Base-by-base conservation (phyloP, 2,113 vertebrate genomes). In the Malurus elegans region DNA sequence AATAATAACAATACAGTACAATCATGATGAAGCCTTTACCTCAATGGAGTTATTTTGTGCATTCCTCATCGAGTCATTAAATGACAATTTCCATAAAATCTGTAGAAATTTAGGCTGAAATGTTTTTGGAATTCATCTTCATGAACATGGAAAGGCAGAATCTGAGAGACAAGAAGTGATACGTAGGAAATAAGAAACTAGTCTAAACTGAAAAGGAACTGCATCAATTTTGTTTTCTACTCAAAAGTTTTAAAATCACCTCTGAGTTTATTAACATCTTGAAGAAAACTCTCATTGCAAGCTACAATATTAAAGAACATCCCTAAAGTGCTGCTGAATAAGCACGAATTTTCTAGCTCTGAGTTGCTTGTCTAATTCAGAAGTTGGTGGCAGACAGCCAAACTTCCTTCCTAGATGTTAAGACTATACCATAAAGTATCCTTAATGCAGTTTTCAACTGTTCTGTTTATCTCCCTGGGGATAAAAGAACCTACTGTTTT, bases 381-480 rank as follows among this genome's bases (percentile, higher is more conserved):
- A 90, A 96, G 38, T 58, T 95, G 44, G 76, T 96, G 65, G 80
- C 86, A 95, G 57, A 71, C 60, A 92, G 69, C 71, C 94, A 94
- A 86, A 91, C 86, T 95, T 97, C 85, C 70, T 93, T 94, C 78
- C 84, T 79, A 73, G 90, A 93, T 90, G 89, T 97, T 97, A 97
- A 96, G 65, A 50, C 70, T 86, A 61, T 65, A 75, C 90, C 95
- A 97, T 97, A 97, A 97, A 97, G 97, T 95, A 97, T 95, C 91
- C 92, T 61, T 97, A 97, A 97, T 96, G 72, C 83, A 81, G 74
- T 96, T 97, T 98, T 97, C 94, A 96, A 91, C 95, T 86, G 90
- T 96, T 97, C 95, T 97, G 87, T 97, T 98, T 98, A 96, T 97
- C 95, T 97, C 95, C 51, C 62, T 18, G 44, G 90, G 90, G 96